Percentiles rank a stretch among this genome's conserved stretches.
Conservation (phyloP, 30 jellyfish, hydroid and myxozoan species). For the Rhopilema esculentum region DNA sequence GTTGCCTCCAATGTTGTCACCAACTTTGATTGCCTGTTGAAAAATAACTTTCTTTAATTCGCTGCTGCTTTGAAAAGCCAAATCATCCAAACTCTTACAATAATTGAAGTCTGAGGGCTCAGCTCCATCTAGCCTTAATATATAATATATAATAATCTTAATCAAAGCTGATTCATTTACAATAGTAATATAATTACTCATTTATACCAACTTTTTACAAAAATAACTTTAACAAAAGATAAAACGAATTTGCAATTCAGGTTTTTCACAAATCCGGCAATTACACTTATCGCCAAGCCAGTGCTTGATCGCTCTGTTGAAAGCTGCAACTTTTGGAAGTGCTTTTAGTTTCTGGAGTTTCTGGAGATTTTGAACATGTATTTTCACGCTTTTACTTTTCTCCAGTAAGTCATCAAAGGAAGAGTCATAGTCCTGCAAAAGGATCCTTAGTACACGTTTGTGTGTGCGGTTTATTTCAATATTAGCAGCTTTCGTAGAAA, state of each 20-base stretch:
- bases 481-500: slow-evolving; percentile 6
- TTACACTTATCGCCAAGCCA: no score
- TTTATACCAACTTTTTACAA: no score
- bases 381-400: slow-evolving; percentile 32
- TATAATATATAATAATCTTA: no score
- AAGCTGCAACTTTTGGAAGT: not conserved
- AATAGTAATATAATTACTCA: no score
- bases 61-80: no score
- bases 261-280: no score
- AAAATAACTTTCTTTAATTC: not conserved
- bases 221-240: no score
- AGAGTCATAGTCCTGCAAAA: slow-evolving; percentile 27
- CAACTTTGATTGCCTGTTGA: slow-evolving; percentile 51
- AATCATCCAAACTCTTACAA: no score
- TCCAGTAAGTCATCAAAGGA: slow-evolving; percentile 6
- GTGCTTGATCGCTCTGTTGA: not conserved
- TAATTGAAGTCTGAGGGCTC: no score
- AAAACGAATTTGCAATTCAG: no score
- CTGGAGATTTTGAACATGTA: slow-evolving; percentile 29
- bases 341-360: not conserved
- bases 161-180: no score
- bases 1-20: slow-evolving; percentile 13
- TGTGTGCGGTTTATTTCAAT: slow-evolving; percentile 14
- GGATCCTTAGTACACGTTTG: slow-evolving; percentile 24
- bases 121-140: no score